Evolutionary conservation across 2,797 vertebrate genomes (phyloP).

Genomic region (Bufotes viridis): DNA sequence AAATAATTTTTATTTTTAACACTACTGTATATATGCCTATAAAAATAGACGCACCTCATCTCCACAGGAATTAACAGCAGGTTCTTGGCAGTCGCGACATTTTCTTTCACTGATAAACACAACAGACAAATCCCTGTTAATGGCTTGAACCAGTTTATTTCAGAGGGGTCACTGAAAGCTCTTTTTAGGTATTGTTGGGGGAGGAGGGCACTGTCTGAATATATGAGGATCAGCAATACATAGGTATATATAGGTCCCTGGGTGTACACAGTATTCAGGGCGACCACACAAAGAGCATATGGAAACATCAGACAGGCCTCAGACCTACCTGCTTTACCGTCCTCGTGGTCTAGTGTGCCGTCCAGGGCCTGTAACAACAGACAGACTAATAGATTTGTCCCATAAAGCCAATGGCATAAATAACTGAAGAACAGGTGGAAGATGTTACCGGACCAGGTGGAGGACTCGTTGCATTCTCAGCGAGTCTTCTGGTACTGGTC

Average conservation of each 20-base stretch:
- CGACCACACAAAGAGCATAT: too few relatives aligned
- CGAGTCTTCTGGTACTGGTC: too few relatives aligned
- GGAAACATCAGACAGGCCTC: not conserved
- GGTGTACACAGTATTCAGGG: too few relatives aligned
- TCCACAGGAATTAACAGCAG: conserved; percentile 51
- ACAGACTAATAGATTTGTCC: not conserved
- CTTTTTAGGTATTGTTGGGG: too few relatives aligned
- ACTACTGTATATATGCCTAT: not conserved
- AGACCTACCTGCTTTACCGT: not conserved
- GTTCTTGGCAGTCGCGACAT: not conserved
- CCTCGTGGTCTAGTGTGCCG: not conserved
- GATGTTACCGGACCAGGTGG: too few relatives aligned
- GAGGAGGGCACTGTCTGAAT: too few relatives aligned
- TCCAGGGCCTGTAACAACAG: not conserved
- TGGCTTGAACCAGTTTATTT: too few relatives aligned
- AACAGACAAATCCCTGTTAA: not conserved
- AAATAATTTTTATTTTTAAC: not conserved
- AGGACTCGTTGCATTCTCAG: too few relatives aligned
- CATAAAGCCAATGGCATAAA: not conserved
- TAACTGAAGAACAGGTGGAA: not conserved
- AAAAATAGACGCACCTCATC: conserved; percentile 57
- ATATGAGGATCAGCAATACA: too few relatives aligned
- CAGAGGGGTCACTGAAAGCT: too few relatives aligned
- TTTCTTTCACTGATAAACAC: not conserved
- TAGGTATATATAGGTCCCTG: too few relatives aligned